A percentile compares a stretch with the other conserved stretches of the same genome.
Evolutionary conservation across 2,113 vertebrate species (phyloP).

Genomic region (Todiramphus chloris): DNA sequence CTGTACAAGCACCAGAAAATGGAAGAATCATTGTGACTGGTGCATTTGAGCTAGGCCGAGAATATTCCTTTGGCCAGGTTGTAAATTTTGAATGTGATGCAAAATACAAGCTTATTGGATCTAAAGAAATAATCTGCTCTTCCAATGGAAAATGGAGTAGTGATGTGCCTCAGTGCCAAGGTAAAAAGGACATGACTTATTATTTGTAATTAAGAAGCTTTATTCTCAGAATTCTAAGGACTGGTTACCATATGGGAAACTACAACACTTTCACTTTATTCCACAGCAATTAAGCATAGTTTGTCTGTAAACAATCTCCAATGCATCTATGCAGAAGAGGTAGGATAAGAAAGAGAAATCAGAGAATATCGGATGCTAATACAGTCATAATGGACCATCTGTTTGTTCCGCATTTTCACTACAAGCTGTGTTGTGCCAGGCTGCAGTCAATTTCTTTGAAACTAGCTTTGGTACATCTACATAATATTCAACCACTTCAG

Average conservation of each 20-base stretch:
- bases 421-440: not conserved
- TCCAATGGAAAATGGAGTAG: slow-evolving; percentile 77
- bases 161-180: slow-evolving; percentile 77
- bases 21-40: slow-evolving; percentile 34
- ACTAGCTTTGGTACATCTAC: not conserved
- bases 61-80: slow-evolving; percentile 73
- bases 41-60: slow-evolving; percentile 19
- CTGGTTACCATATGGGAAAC: not conserved
- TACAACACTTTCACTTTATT: not conserved
- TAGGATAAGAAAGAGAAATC: not conserved
- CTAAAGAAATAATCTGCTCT: slow-evolving; percentile 73
- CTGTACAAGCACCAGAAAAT: slow-evolving; percentile 46
- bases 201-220: not conserved
- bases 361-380: not conserved
- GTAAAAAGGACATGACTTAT: slow-evolving; percentile 64
- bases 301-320: not conserved
- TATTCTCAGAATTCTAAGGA: not conserved
- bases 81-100: slow-evolving; percentile 77
- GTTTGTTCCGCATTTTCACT: not conserved
- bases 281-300: not conserved
- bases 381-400: not conserved
- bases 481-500: not conserved
- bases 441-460: slow-evolving; percentile 1
- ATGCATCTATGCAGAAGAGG: not conserved
- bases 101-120: slow-evolving; percentile 62